Percentiles rank a stretch among this genome's conserved stretches.
Conservation (phyloP, 2,888 invertebrate species). For the Scaptomyza reducta region DNA sequence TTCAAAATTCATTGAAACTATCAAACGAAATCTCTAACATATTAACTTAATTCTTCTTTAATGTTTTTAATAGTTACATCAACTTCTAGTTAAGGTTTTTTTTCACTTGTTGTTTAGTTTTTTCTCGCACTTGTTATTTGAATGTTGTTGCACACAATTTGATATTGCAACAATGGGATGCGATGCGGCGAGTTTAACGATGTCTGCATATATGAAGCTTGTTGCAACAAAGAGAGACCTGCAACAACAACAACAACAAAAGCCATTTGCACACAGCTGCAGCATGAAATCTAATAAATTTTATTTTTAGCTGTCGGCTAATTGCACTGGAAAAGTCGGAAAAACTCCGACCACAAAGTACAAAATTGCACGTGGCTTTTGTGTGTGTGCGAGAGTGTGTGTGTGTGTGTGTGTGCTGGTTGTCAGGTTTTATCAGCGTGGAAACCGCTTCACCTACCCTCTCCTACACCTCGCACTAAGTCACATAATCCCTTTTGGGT, state of each 20-base stretch:
- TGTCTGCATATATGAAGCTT: conserved; percentile 17
- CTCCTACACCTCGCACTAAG: background rate
- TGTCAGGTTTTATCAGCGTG: conserved; percentile 60
- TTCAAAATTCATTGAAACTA: too few relatives aligned
- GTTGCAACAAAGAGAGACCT: conserved; percentile 14
- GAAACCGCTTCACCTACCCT: background rate
- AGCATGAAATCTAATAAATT: conserved; percentile 71
- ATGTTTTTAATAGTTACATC: background rate
- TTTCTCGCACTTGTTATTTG: conserved; percentile 29
- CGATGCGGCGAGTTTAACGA: background rate
- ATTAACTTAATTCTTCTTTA: background rate
- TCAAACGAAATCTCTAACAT: background rate
- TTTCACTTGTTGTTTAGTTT: background rate
- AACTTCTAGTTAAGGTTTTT: background rate
- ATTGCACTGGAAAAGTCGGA: conserved; percentile 48
- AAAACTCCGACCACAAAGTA: conserved; percentile 7
- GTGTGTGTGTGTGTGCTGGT: conserved; percentile 28
- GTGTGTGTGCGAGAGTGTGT: conserved; percentile 14
- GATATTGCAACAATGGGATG: conserved; percentile 16
- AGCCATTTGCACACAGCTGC: conserved; percentile 51
- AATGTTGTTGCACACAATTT: conserved; percentile 6
- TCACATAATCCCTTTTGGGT: conserved; percentile 56
- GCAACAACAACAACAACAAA: conserved; percentile 19
- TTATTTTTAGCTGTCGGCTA: conserved; percentile 74
- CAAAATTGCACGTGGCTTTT: conserved; percentile 43